Percentiles rank a stretch among this genome's conserved stretches.
Evolutionary conservation across 1,140 invertebrate species (phyloP).

Genomic region (Rhagoletis zephyria): DNA sequence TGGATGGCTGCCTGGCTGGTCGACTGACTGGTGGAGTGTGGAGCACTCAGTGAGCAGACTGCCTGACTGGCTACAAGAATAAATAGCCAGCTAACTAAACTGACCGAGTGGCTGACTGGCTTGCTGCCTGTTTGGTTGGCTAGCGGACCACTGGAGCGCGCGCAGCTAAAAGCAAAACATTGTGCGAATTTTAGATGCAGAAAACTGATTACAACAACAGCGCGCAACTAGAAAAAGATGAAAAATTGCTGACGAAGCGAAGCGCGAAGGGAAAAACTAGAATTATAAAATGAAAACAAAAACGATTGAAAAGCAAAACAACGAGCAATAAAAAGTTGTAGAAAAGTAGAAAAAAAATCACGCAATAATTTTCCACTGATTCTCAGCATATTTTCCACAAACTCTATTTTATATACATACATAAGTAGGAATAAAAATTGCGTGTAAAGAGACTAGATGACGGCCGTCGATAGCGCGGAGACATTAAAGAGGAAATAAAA

Average conservation of each 20-base stretch:
- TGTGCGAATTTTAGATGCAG: too few species aligned
- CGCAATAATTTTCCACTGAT: slow-evolving; percentile 20
- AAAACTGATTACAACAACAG: slow-evolving; percentile 41
- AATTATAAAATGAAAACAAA: slow-evolving; percentile 29
- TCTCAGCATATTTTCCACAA: not conserved
- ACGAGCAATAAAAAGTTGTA: not conserved
- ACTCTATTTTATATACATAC: too few species aligned
- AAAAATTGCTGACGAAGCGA: slow-evolving; percentile 4
- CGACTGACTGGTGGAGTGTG: not conserved
- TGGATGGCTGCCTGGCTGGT: not conserved
- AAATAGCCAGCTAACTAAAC: slow-evolving; percentile 27
- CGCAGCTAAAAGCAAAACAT: too few species aligned
- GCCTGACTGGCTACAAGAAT: slow-evolving; percentile 17
- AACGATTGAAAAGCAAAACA: slow-evolving; percentile 5
- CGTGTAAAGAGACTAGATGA: not conserved
- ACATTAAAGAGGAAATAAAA: not conserved
- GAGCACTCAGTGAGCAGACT: not conserved
- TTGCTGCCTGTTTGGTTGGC: not conserved
- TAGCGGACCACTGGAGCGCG: not conserved
- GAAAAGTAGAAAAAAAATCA: slow-evolving; percentile 6
- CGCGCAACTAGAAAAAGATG: slow-evolving; percentile 7
- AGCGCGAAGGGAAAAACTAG: slow-evolving; percentile 2
- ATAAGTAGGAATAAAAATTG: slow-evolving; percentile 4
- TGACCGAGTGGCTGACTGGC: not conserved
- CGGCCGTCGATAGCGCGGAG: not conserved